Conservation (phyloP, 2,888 invertebrate species). For the Blastobasis adustella region DNA sequence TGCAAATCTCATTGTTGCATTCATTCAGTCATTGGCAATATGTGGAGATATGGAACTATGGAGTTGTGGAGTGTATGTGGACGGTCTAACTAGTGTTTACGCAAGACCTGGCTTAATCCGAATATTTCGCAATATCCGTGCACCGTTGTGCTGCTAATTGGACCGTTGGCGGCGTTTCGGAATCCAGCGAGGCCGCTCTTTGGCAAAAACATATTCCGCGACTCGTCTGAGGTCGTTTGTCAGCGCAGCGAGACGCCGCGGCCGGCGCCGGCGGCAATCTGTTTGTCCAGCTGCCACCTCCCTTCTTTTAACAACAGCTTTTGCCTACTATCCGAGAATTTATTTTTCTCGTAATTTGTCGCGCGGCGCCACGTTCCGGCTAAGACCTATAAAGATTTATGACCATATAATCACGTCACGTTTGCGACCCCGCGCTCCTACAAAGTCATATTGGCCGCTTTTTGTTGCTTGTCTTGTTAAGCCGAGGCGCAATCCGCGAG, state of each 20-base stretch:
- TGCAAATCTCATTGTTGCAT: no score
- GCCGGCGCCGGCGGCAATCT: slow-evolving; percentile 47
- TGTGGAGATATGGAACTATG: no score
- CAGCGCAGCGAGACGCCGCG: slow-evolving; percentile 26
- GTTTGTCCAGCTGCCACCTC: slow-evolving; percentile 66
- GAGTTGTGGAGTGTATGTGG: no score
- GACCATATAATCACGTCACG: slow-evolving; percentile 18
- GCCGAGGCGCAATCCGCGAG: no score
- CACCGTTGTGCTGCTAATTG: no score
- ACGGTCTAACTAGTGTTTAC: no score
- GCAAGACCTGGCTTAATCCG: no score
- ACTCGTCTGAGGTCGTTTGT: slow-evolving; percentile 48
- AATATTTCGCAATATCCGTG: no score
- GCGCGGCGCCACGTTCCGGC: slow-evolving; percentile 26
- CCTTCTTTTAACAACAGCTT: slow-evolving; percentile 61
- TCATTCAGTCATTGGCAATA: no score
- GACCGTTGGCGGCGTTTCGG: no score
- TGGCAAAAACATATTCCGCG: slow-evolving; percentile 41
- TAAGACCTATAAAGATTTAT: slow-evolving; percentile 31
- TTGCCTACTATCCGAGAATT: slow-evolving; percentile 56
- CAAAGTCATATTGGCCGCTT: slow-evolving; percentile 11
- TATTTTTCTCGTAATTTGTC: slow-evolving; percentile 51
- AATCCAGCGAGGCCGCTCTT: slow-evolving; percentile 17
- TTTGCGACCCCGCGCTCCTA: slow-evolving; percentile 10
- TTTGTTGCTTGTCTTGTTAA: slow-evolving; percentile 1